Evolutionary conservation across 2,113 vertebrate species (phyloP).

Genomic region (Ammospiza nelsoni): DNA sequence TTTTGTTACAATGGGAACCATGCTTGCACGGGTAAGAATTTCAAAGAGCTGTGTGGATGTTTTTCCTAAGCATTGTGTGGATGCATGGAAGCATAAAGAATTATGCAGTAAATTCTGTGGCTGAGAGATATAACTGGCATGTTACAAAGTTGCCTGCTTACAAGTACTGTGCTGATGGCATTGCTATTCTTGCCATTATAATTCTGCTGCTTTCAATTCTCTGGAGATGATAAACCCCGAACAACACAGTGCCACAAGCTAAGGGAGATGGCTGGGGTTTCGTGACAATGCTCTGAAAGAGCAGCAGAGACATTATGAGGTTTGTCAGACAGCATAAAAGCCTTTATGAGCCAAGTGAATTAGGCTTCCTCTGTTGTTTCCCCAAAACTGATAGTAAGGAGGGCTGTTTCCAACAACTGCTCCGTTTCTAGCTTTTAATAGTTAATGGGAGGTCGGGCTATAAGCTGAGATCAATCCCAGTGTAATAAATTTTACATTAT

Average conservation of each 20-base stretch:
- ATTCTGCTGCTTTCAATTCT: not conserved
- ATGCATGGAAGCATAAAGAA: not conserved
- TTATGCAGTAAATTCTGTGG: slow-evolving; percentile 11
- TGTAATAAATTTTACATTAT: slow-evolving; percentile 63
- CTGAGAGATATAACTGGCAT: not conserved
- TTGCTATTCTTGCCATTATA: not conserved
- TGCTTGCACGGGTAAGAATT: slow-evolving; percentile 4
- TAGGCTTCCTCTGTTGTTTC: slow-evolving; percentile 23
- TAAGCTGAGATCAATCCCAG: slow-evolving; percentile 33
- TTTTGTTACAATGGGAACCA: slow-evolving; percentile 23
- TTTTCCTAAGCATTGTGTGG: slow-evolving; percentile 36
- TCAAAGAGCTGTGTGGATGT: not conserved
- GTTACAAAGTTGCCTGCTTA: not conserved
- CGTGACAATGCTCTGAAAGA: not conserved
- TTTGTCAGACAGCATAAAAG: slow-evolving; percentile 32
- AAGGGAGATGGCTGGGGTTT: not conserved
- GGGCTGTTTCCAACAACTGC: not conserved
- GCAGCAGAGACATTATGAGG: not conserved
- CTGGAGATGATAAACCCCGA: not conserved
- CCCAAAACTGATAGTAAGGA: not conserved
- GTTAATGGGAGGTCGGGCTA: slow-evolving; percentile 29
- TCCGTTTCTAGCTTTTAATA: slow-evolving; percentile 5
- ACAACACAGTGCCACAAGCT: not conserved
- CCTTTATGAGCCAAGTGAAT: not conserved
- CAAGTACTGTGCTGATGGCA: not conserved